phyloP scores from a whole-genome alignment of 2,888 invertebrate species.

The Rhodophaea formosa region DNA sequence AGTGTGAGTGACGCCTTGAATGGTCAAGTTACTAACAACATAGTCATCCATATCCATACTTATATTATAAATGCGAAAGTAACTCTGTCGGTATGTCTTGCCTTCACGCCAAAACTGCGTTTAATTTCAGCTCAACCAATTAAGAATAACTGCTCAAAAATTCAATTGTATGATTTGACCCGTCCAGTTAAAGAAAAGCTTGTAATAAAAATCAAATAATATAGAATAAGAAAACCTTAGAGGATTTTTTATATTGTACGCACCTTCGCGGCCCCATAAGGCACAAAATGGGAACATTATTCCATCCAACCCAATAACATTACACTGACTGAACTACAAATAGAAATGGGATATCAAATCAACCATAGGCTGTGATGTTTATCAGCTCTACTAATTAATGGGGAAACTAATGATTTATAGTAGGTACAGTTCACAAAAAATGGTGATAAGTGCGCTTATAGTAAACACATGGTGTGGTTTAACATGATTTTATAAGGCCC shows the following conservation, averaged over 20 bases:
- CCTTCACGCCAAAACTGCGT: neutral
- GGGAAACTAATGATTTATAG: neutral
- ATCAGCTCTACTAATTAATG: neutral
- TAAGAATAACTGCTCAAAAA: too few relatives aligned
- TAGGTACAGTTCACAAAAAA: neutral
- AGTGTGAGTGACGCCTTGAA: too few relatives aligned
- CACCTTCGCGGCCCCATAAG: conserved; percentile 12
- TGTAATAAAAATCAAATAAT: too few relatives aligned
- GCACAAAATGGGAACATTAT: conserved; percentile 9
- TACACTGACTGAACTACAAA: neutral
- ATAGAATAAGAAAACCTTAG: neutral
- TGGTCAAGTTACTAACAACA: too few relatives aligned
- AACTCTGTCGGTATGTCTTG: too few relatives aligned
- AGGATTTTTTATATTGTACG: neutral
- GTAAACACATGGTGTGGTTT: neutral
- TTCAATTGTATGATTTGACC: too few relatives aligned
- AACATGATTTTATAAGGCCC: too few relatives aligned
- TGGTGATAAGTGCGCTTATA: neutral
- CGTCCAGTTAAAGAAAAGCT: too few relatives aligned
- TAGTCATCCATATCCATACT: too few relatives aligned
- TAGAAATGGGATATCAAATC: neutral
- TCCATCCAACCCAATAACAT: neutral
- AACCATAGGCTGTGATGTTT: neutral
- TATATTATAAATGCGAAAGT: too few relatives aligned
- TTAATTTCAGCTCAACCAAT: too few relatives aligned